These are phyloP conservation scores for Caenorhabditis macrosperma DNA, from an alignment of 2,888 invertebrate genomes.

Conservation along the genomic window DNA sequence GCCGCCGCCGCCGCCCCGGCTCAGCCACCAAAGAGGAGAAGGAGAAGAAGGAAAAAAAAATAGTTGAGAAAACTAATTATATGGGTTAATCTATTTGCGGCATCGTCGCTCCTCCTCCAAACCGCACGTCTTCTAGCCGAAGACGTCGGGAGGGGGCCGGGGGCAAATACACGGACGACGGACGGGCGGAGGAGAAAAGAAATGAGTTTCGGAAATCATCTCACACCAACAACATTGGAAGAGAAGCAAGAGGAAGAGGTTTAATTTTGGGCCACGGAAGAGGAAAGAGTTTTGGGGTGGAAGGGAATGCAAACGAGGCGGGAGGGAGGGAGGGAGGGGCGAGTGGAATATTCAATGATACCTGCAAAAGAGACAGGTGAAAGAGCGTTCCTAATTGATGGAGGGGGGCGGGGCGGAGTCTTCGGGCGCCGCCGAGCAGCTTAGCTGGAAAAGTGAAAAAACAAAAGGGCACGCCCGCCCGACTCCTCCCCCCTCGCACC, in stretches of 20 bases:
- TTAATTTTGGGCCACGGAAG: conserved; percentile 9
- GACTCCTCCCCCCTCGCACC: not conserved
- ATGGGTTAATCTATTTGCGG: conserved; percentile 56
- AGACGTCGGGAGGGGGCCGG: not conserved
- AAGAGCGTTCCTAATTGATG: not conserved
- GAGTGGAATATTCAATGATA: too few relatives aligned
- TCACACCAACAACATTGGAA: conserved; percentile 2
- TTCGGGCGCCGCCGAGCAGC: not conserved
- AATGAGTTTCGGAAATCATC: conserved; percentile 31
- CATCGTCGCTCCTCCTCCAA: conserved; percentile 19
- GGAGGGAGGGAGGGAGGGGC: conserved; percentile 13
- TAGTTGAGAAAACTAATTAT: conserved; percentile 56
- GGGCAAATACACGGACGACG: conserved; percentile 15
- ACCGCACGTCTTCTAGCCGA: conserved; percentile 40
- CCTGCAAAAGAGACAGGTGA: too few relatives aligned
- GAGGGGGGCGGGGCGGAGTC: too few relatives aligned
- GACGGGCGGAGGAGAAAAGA: conserved; percentile 16
- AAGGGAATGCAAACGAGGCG: too few relatives aligned
- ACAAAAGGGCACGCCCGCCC: not conserved
- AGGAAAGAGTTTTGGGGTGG: not conserved
- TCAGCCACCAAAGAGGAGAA: conserved; percentile 35
- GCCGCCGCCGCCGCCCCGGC: not conserved
- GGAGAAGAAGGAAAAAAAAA: too few relatives aligned
- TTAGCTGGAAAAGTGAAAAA: not conserved
- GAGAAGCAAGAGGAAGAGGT: not conserved